Evolutionary conservation across 2,888 invertebrate species (phyloP).

Genomic region (Bombylius major): DNA sequence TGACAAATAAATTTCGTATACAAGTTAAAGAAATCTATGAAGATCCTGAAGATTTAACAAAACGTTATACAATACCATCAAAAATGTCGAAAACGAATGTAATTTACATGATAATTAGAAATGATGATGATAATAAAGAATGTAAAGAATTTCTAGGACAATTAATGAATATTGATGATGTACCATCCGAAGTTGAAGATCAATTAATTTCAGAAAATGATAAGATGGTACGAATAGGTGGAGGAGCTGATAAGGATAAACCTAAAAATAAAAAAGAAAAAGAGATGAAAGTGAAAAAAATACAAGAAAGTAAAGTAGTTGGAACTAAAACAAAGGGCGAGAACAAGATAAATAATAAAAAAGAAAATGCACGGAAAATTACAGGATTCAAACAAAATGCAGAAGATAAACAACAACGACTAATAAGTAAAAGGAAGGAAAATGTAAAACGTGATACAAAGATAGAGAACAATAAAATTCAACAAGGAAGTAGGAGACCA

Average conservation of each 20-base stretch:
- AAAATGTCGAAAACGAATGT: neutral
- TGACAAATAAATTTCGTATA: neutral
- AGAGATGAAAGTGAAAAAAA: too few species aligned
- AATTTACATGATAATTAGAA: neutral
- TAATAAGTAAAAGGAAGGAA: too few species aligned
- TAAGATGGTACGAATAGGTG: neutral
- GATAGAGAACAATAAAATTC: too few species aligned
- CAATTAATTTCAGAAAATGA: too few species aligned
- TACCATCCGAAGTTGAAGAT: neutral
- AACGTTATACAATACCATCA: neutral
- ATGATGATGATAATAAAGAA: neutral
- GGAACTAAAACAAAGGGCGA: too few species aligned
- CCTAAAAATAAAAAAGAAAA: neutral
- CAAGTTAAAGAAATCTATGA: neutral
- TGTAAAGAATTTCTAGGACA: slow-evolving; percentile 1
- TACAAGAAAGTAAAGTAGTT: too few species aligned
- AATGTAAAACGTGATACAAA: too few species aligned
- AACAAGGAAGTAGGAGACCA: too few species aligned
- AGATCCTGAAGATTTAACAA: neutral
- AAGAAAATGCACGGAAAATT: too few species aligned
- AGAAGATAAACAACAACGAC: too few species aligned
- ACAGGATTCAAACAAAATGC: too few species aligned
- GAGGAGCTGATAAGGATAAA: neutral
- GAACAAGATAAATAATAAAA: too few species aligned
- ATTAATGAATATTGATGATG: neutral